These are phyloP conservation scores for Aphelenchoides fujianensis DNA, from an alignment of 1,140 invertebrate genomes.

Conservation along the genomic window DNA sequence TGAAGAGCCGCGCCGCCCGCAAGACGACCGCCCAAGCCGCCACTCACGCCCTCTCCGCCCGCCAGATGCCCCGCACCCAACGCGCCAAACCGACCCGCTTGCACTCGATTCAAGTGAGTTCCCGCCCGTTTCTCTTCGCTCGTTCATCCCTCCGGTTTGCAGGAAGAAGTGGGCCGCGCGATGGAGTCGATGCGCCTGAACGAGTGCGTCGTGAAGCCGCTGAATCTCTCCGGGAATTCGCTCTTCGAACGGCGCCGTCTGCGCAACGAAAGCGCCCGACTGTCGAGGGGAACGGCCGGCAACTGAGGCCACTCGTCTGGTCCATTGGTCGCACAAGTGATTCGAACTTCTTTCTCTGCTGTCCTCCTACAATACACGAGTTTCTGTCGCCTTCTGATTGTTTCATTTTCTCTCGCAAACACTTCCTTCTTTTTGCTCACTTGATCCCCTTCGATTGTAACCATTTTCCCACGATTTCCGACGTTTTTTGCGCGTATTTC, in stretches of 20 bases:
- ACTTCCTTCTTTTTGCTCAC: too few species aligned
- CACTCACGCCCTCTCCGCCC: conserved; percentile 33
- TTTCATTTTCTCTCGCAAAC: too few species aligned
- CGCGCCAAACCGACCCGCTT: conserved; percentile 44
- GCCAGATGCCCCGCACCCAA: conserved; percentile 20
- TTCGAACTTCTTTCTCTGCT: too few species aligned
- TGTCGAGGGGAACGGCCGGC: too few species aligned
- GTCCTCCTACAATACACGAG: too few species aligned
- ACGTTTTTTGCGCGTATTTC: too few species aligned
- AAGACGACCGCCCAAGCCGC: too few species aligned
- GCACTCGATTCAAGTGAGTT: conserved; percentile 47
- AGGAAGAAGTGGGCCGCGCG: conserved; percentile 93
- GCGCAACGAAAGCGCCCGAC: neutral
- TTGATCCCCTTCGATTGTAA: too few species aligned
- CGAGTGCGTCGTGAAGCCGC: conserved; percentile 18
- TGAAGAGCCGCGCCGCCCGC: conserved; percentile 3
- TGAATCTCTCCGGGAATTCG: conserved; percentile 19
- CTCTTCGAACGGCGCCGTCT: conserved; percentile 11
- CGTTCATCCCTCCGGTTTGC: conserved; percentile 23
- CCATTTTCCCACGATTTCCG: too few species aligned
- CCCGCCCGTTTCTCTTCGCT: neutral
- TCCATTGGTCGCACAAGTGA: too few species aligned
- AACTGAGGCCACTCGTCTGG: too few species aligned
- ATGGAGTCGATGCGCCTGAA: conserved; percentile 87
- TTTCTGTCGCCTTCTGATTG: too few species aligned